These are phyloP conservation scores for Odontamblyopus lacepedii DNA, from an alignment of 2,797 vertebrate species.

Conservation along the genomic window DNA sequence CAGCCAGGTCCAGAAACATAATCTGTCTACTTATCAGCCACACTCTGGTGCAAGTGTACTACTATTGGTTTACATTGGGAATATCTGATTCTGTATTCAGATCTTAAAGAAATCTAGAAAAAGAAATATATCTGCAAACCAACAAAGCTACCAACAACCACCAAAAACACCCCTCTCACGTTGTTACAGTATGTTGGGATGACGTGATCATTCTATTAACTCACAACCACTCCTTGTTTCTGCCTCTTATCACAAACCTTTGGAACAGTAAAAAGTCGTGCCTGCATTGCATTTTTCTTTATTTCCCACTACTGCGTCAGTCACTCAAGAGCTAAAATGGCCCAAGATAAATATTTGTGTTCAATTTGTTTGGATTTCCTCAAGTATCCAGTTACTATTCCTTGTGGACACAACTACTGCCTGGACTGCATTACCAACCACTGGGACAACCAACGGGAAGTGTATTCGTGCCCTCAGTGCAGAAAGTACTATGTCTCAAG, in stretches of 20 bases:
- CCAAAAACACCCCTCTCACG: not conserved
- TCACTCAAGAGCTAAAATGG: slow-evolving; percentile 22
- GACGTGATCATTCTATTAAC: not conserved
- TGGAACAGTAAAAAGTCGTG: not conserved
- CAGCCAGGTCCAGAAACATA: slow-evolving; percentile 77
- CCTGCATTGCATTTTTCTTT: too few species aligned
- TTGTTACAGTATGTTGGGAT: not conserved
- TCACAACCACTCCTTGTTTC: not conserved
- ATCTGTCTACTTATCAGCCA: slow-evolving; percentile 76
- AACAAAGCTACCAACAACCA: not conserved
- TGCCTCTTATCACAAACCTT: slow-evolving; percentile 2
- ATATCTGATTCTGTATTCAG: not conserved
- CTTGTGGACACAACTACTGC: not conserved
- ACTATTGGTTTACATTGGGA: slow-evolving; percentile 1
- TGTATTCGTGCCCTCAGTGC: not conserved
- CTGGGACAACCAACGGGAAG: not conserved
- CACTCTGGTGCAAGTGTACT: slow-evolving; percentile 53
- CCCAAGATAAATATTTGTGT: not conserved
- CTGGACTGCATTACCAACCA: not conserved
- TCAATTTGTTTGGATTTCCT: slow-evolving; percentile 1
- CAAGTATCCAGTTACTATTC: not conserved
- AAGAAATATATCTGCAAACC: not conserved
- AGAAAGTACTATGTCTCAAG: not conserved
- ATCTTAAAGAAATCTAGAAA: not conserved
- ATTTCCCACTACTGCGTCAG: too few species aligned